Evolutionary conservation across 2,797 vertebrate genomes (phyloP), one percentile per base, ranked within the genome.

Genomic region (Hemitrygon akajei): DNA sequence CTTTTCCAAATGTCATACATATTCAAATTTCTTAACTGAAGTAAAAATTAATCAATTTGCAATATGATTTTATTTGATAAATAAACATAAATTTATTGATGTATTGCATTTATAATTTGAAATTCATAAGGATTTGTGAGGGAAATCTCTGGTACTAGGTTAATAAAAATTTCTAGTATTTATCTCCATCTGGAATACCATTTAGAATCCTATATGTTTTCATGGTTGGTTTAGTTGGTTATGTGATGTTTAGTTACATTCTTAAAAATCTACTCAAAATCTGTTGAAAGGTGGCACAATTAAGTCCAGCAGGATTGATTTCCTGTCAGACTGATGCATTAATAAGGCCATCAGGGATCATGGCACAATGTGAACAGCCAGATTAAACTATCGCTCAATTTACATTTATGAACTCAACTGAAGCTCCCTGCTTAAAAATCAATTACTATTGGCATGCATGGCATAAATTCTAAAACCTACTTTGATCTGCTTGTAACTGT

Each of bases 201-300:
- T 75, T 40, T 37, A 56, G 71, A 76, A 93, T 76, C 25, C 34
- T 93, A 75, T 56, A 25, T n/a, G 40, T 11, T 58, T 93, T 93
- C 27, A 27, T 75, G 73, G 25, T 47, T 76, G 25, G 56, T 93
- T 93, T 93, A 18, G 40, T 58, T 75, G 47, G 40, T 76, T 60
- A 66, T 56, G 75, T 91, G 86, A 34, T 89, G 84, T 76, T 76
- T 76, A 73, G 75, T 89, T 94, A n/a, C 71, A 93, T 66, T 60
- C 75, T 86, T 82, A 63, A 86, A 22, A 27, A 37, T 66, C 47
- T 86, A 93, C 91, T 93, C 93, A 94, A 7, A 91, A 94, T 7
- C 63, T 76, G 94, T 94, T 94, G 37, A 75, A 27, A 16, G 34
- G 47, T 94, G 92, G 10, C 80, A 94, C 84, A 94, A 95, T 94